Evolutionary conservation across 2,888 invertebrate genomes (phyloP).

Genomic region (Callinectes sapidus): DNA sequence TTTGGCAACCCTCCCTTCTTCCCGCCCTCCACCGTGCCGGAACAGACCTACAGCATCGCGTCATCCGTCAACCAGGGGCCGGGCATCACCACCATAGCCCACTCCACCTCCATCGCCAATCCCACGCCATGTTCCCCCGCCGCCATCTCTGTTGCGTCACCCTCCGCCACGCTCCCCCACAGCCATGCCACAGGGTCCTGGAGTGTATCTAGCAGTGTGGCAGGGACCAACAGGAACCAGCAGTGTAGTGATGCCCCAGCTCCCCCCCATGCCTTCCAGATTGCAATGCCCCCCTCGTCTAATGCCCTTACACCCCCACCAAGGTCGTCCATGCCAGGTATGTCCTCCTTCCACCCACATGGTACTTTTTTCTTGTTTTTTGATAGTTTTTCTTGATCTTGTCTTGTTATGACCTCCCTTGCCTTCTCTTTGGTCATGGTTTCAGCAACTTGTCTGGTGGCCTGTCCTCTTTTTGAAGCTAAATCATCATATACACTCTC

Average conservation of each 20-base stretch:
- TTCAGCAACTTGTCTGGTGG: constrained; percentile 1
- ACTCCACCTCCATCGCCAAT: constrained; percentile 40
- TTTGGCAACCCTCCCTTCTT: constrained; percentile 67
- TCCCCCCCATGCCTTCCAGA: constrained; percentile 65
- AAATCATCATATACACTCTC: not conserved
- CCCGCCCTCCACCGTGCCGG: constrained; percentile 68
- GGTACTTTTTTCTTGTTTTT: not conserved
- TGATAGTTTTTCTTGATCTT: not conserved
- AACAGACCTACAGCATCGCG: constrained; percentile 57
- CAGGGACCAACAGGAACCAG: not conserved
- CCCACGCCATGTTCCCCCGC: constrained; percentile 45
- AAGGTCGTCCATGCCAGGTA: constrained; percentile 50
- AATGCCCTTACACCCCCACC: constrained; percentile 57
- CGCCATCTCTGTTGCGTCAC: not conserved
- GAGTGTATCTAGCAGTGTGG: not conserved
- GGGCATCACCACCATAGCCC: constrained; percentile 36
- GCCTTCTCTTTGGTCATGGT: not conserved
- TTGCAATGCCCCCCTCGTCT: constrained; percentile 58
- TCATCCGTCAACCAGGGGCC: constrained; percentile 9
- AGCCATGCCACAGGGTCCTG: not conserved
- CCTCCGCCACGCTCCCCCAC: not conserved
- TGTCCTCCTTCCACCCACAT: not conserved
- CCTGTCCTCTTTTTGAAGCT: not conserved
- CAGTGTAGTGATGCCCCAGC: constrained; percentile 22
- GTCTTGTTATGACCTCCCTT: not conserved